Evolutionary conservation across 2,113 vertebrate species (phyloP), one percentile per base, ranked within the genome.

Genomic region (Ctenomys sociabilis): DNA sequence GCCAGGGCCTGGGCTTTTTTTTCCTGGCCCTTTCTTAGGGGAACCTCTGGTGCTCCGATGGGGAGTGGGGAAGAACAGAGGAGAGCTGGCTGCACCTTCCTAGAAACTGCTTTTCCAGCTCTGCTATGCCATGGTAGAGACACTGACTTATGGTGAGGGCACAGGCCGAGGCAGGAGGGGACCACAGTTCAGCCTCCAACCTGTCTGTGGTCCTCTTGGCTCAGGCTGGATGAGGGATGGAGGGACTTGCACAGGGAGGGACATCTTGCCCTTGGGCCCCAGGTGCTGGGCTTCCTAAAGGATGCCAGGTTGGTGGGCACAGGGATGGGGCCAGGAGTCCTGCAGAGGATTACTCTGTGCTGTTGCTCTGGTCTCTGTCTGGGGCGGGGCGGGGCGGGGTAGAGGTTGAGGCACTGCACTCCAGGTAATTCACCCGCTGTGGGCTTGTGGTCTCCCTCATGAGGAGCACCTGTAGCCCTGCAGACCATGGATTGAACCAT

Each of bases 31-130:
- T 37, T 85, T 37, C 61, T 66, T 81, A 61, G 40, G 35, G 73
- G 54, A 85, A 78, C 75, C n/a, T 45, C 8, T 3, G 35, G 13
- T 43, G 35, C 26, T 14, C 40, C 4, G 45, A 13, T 1, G 13
- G 30, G 9, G 57, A 54, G 7, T 3, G 17, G 35, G 12, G 19
- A 40, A 52, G 11, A 77, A 40, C 73, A 26, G 28, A 78, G 73
- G 26, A 30, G 43, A 78, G 75, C 43, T 26, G 14, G 75, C 75
- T 32, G 75, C 28, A 13, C 43, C 73, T 96, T 92, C 90, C 61
- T 91, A 92, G 96, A 97, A 96, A 97, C 80, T 88, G 89, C 73
- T 24, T 93, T 73, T 81, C 57, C 68, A 84, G 78, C 64, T 78
- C 73, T 6, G 43, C 73, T 43, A 6, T 2, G 24, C n/a, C n/a